These are phyloP conservation scores for Harpagoxenus sublaevis DNA, from an alignment of 2,888 invertebrate genomes.

Conservation along the genomic window DNA sequence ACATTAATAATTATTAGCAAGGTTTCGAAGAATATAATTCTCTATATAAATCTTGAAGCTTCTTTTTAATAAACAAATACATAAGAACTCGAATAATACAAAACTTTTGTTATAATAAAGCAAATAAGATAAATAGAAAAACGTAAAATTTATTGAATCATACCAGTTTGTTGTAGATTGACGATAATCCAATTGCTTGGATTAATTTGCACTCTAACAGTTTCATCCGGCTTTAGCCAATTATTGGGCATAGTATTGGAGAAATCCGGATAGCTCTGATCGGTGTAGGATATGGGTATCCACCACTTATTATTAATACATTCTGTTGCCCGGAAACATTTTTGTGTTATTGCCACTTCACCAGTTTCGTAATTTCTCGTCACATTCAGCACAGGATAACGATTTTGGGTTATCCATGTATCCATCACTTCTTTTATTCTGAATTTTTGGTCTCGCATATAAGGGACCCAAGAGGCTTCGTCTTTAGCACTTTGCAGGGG, in stretches of 20 bases:
- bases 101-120: not conserved
- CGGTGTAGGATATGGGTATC: slow-evolving; percentile 77
- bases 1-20: too few species aligned
- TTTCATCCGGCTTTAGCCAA: slow-evolving; percentile 50
- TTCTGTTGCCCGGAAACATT: not conserved
- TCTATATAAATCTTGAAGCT: too few species aligned
- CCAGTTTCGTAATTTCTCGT: slow-evolving; percentile 60
- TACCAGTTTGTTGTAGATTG: slow-evolving; percentile 88
- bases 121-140: not conserved
- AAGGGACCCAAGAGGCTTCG: too few species aligned
- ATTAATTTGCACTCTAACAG: slow-evolving; percentile 14
- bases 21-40: too few species aligned
- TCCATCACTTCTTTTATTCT: slow-evolving; percentile 59
- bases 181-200: slow-evolving; percentile 5
- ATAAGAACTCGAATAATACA: not conserved
- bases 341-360: slow-evolving; percentile 26
- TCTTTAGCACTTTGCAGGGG: slow-evolving; percentile 58
- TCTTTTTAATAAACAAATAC: too few species aligned
- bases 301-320: slow-evolving; percentile 60
- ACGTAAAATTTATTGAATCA: not conserved
- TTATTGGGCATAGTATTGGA: slow-evolving; percentile 50
- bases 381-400: slow-evolving; percentile 61
- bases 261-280: slow-evolving; percentile 37
- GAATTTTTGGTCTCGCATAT: too few species aligned
- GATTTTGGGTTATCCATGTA: slow-evolving; percentile 56